Base-by-base conservation (phyloP, 2,797 vertebrate genomes). In the Tarsius wallacei region DNA sequence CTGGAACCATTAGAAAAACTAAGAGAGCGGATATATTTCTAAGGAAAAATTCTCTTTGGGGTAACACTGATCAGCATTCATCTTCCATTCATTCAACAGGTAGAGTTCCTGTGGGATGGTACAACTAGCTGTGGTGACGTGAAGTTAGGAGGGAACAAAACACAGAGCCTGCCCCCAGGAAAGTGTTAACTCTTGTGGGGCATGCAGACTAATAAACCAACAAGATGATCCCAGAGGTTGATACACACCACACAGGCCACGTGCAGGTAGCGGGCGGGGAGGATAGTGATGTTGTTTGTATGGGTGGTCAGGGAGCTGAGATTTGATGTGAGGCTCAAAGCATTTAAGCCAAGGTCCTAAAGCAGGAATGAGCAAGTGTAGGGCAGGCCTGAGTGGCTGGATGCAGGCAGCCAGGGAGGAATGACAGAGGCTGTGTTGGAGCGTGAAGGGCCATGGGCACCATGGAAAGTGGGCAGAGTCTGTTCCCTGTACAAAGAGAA, bases 401-500 rank as follows among this genome's bases (percentile, higher is more conserved):
- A n/a, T 24, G 16, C 17, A 12, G 61, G 28, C 36, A 66, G 33
- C 9, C 16, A 49, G 57, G 59, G 26, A 14, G 24, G 64, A 74
- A n/a, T 15, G 9, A 36, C 16, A 78, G 49, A 49, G 55, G n/a
- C 16, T n/a, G 5, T 2, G 2, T 66, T 9, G 0, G 26, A 26
- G 47, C 3, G 0, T 24, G 9, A 87, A 36, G 12, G 24, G 42
- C 17, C 36, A 33, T 33, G 7, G 3, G 53, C 19, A 17, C 63
- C 15, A 7, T 12, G 22, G 7, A 13, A 73, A 57, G 21, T 10
- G 5, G 16, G 5, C 53, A 16, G 26, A 76, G 28, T 80, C 81
- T 90, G 28, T 61, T 87, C 47, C 42, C 47, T 63, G 26, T 77
- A 26, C 51, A 71, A 36, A 82, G 83, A 91, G 68, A 89, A 49